Conservation (phyloP, 2,113 vertebrate genomes). For the Stegastes partitus region DNA sequence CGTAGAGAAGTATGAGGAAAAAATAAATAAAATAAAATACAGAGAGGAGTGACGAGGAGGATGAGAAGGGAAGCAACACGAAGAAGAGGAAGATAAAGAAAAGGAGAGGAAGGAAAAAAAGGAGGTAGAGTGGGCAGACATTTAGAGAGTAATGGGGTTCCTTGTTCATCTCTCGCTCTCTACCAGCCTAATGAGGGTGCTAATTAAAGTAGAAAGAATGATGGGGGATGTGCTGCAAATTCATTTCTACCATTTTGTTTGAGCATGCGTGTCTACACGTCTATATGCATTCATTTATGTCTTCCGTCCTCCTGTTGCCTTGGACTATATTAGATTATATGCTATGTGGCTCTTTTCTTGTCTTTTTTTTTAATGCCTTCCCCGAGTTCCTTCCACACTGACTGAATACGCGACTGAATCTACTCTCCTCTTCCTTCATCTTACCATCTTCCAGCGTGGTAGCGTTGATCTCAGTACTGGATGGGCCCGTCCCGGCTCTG, state of each 20-base stretch:
- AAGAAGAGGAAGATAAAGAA: conserved; percentile 34
- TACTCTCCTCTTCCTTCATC: neutral
- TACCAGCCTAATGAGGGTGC: conserved; percentile 89
- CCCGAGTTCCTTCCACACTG: neutral
- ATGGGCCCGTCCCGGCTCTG: conserved; percentile 94
- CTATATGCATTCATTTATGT: neutral
- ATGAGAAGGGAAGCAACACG: conserved; percentile 33
- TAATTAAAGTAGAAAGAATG: conserved; percentile 91
- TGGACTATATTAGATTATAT: neutral
- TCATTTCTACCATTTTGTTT: conserved; percentile 57
- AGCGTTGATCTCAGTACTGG: conserved; percentile 98
- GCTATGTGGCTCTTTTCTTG: neutral
- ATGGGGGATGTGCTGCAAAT: conserved; percentile 78
- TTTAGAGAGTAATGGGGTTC: conserved; percentile 70
- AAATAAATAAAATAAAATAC: conserved; percentile 17
- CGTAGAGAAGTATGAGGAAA: conserved; percentile 21
- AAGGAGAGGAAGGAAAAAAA: conserved; percentile 15
- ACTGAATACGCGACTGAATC: neutral
- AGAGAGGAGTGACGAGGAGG: conserved; percentile 16
- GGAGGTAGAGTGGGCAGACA: conserved; percentile 54
- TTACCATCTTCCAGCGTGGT: conserved; percentile 94
- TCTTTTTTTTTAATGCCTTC: neutral
- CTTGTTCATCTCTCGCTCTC: conserved; percentile 67
- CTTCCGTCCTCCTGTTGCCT: conserved; percentile 14
- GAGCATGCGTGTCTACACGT: conserved; percentile 4